Evolutionary conservation across 37 sponge, comb jelly and placozoan species (phyloP), one percentile per base, ranked within the genome.

Genomic region (Agelas oroides): DNA sequence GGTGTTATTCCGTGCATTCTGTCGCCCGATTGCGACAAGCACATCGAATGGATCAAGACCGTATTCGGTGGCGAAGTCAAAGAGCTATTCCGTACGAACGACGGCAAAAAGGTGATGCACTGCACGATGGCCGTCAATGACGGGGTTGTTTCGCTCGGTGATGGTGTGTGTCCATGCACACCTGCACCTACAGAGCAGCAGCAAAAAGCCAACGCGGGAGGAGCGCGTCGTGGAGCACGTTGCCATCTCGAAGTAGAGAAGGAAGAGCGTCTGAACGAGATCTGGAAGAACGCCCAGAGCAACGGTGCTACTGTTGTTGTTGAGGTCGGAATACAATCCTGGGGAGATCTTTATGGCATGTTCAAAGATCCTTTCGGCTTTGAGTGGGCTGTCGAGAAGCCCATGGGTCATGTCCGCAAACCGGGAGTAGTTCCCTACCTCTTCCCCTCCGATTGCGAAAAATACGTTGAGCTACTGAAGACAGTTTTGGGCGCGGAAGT

Each of bases 281-380:
- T 84, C 33, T 90, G 90, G 90, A 90, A 90, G 76, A 84, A 74
- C 33, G 90, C 90, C 5, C 59, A 72, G 24, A 74, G 39, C 53
- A 84, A 80, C 40, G 90, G 86, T 27, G 80, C 86, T 39, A 85
- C 39, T 23, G 74, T 64, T 0, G 36, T 53, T 0, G 33, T 58
- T 27, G 80, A 85, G 14, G 66, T 90, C 23, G 65, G 75, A 33
- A 33, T 65, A 34, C 90, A 90, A 60, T 75, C 21, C 28, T 90
- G 86, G 85, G 90, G 90, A 14, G 73, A 18, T 14, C 17, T 63
- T 16, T 80, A 80, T 36, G 90, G 90, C 3, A 32, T 28, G 13
- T 52, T 90, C 25, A 16, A n/a, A 27, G 90, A 90, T 37, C 90
- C 90, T 3, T 90, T 84, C 32, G 90, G 90, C 15, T 90, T 66